Conservation (phyloP, 1,140 invertebrate genomes). For the Papilio xuthus region DNA sequence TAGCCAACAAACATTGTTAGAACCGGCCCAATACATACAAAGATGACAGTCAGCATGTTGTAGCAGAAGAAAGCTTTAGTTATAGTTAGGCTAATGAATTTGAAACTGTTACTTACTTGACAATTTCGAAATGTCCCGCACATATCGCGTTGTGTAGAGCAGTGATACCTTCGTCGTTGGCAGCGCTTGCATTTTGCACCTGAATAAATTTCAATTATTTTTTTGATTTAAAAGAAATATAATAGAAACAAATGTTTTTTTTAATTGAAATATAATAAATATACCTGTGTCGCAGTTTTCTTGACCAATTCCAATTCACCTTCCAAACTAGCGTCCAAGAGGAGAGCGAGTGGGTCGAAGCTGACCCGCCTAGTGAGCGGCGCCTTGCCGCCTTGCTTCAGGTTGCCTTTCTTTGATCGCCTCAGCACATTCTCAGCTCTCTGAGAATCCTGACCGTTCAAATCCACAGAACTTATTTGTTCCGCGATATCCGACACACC, state of each 20-base stretch:
- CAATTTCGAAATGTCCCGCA: conserved; percentile 98
- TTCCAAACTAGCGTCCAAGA: conserved; percentile 98
- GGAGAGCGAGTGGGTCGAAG: conserved; percentile 97
- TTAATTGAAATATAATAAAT: conserved; percentile 12
- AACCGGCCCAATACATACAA: too few relatives aligned
- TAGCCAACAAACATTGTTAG: not conserved
- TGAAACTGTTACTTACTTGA: conserved; percentile 86
- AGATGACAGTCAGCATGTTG: too few relatives aligned
- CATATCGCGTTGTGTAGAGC: conserved; percentile 99
- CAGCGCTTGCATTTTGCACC: conserved; percentile 96
- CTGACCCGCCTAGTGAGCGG: conserved; percentile 92
- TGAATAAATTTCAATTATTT: conserved; percentile 74
- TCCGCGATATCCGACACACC: conserved; percentile 76
- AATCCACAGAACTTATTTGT: conserved; percentile 78
- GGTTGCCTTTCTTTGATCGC: conserved; percentile 88
- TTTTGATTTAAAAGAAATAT: not conserved
- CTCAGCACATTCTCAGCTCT: conserved; percentile 83
- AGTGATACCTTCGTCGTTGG: conserved; percentile 99
- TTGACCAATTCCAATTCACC: conserved; percentile 98
- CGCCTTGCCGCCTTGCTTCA: conserved; percentile 86
- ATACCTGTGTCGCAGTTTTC: conserved; percentile 95
- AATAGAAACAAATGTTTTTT: not conserved
- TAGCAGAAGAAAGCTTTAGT: not conserved
- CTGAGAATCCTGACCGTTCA: conserved; percentile 81
- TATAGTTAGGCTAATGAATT: not conserved